phyloP scores from a whole-genome alignment of 2,888 invertebrate genomes.

The Dyspetes luteomarginatus region DNA sequence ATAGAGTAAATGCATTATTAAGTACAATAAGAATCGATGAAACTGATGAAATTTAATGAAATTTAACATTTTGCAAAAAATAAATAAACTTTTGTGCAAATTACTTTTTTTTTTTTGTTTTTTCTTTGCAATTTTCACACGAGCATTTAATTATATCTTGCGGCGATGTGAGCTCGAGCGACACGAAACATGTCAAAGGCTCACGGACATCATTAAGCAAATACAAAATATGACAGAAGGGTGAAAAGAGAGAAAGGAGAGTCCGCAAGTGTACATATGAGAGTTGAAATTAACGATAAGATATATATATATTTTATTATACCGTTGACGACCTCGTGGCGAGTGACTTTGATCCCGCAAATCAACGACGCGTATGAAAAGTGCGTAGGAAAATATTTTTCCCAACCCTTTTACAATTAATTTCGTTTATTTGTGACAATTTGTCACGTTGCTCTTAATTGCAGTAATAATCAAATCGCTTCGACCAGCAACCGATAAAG shows the following conservation, averaged over 20 bases:
- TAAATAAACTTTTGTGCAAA: no score
- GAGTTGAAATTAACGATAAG: slow-evolving; percentile 69
- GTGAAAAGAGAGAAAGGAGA: slow-evolving; percentile 64
- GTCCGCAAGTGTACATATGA: slow-evolving; percentile 9
- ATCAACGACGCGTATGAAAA: slow-evolving; percentile 22
- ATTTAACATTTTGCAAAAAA: no score
- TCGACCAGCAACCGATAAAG: background rate
- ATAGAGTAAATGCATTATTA: no score
- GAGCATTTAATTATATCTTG: slow-evolving; percentile 75
- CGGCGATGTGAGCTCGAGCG: slow-evolving; percentile 52
- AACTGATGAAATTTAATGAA: no score
- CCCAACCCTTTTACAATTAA: background rate
- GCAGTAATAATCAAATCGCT: slow-evolving; percentile 20
- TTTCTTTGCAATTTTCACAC: slow-evolving; percentile 1
- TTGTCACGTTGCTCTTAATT: slow-evolving; percentile 41
- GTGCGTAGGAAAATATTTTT: slow-evolving; percentile 12
- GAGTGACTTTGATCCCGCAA: slow-evolving; percentile 38
- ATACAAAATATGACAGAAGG: slow-evolving; percentile 73
- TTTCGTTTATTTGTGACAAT: slow-evolving; percentile 35
- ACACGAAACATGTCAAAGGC: slow-evolving; percentile 73
- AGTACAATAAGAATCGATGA: no score
- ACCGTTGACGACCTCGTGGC: slow-evolving; percentile 13
- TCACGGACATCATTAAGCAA: slow-evolving; percentile 76
- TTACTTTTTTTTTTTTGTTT: background rate
- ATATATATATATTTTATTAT: slow-evolving; percentile 64